Conservation (phyloP, 1,140 invertebrate genomes). For the Lepidurus apus region DNA sequence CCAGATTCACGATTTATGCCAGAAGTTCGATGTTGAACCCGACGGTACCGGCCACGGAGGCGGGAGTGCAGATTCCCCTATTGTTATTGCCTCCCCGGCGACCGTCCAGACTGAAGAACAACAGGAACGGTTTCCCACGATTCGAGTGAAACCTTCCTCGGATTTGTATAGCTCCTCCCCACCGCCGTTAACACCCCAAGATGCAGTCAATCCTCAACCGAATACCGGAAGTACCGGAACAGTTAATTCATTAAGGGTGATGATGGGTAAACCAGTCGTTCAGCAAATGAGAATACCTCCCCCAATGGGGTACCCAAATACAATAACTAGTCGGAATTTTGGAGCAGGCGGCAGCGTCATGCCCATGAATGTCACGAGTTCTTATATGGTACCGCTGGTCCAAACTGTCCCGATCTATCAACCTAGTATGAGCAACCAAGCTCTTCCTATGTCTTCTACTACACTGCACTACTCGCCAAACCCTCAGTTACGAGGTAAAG, state of each 20-base stretch:
- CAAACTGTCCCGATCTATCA: no score
- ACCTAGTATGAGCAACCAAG: no score
- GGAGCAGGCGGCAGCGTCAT: background rate
- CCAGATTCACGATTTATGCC: no score
- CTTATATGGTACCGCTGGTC: no score
- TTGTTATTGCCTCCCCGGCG: background rate
- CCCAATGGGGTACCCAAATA: background rate
- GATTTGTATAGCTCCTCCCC: background rate
- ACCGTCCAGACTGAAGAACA: background rate
- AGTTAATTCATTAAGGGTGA: background rate
- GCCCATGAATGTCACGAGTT: background rate
- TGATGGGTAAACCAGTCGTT: background rate
- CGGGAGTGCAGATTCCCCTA: no score
- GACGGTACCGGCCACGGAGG: no score
- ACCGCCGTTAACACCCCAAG: background rate
- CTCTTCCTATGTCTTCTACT: no score
- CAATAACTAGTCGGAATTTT: background rate
- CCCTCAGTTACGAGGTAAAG: no score
- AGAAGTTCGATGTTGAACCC: no score
- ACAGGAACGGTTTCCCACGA: background rate
- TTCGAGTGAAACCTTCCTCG: background rate
- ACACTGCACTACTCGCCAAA: no score
- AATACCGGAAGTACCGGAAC: background rate
- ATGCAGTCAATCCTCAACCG: background rate
- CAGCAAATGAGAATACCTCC: background rate